Evolutionary conservation across 2,888 invertebrate species (phyloP).

Genomic region (Tetanocera ferruginea): DNA sequence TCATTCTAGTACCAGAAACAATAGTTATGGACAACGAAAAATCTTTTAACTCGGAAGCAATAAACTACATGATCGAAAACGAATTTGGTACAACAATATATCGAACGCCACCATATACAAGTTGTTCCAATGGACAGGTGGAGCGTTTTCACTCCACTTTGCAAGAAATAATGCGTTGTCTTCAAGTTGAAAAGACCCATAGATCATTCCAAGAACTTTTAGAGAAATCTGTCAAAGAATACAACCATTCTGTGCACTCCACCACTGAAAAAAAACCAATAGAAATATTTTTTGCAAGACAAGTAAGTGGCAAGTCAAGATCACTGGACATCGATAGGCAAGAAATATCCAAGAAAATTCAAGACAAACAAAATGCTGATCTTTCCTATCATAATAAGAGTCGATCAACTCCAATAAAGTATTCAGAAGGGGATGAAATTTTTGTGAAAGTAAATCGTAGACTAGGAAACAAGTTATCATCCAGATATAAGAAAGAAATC

Average conservation of each 20-base stretch:
- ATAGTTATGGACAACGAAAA: constrained; percentile 45
- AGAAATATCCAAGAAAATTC: constrained; percentile 33
- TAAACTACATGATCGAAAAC: constrained; percentile 37
- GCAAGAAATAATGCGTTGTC: constrained; percentile 42
- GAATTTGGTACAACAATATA: constrained; percentile 33
- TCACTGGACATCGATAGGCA: constrained; percentile 22
- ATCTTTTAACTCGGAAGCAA: constrained; percentile 40
- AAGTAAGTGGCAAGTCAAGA: constrained; percentile 19
- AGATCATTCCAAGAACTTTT: constrained; percentile 10
- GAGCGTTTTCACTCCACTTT: constrained; percentile 45
- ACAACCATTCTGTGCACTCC: constrained; percentile 22
- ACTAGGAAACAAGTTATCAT: constrained; percentile 41
- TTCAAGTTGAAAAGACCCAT: constrained; percentile 36
- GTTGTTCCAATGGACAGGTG: constrained; percentile 37
- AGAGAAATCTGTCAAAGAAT: neutral
- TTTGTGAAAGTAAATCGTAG: constrained; percentile 43
- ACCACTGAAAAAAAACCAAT: constrained; percentile 24
- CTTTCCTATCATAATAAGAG: constrained; percentile 40
- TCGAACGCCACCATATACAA: constrained; percentile 40
- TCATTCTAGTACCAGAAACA: constrained; percentile 39
- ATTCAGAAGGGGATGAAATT: constrained; percentile 39
- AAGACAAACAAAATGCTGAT: constrained; percentile 37
- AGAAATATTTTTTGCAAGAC: constrained; percentile 39
- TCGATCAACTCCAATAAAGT: constrained; percentile 39
- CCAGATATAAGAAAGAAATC: constrained; percentile 42